Evolutionary conservation across 2,797 vertebrate species (phyloP), one percentile per base, ranked within the genome.

Genomic region (Microctenopoma lineatum): DNA sequence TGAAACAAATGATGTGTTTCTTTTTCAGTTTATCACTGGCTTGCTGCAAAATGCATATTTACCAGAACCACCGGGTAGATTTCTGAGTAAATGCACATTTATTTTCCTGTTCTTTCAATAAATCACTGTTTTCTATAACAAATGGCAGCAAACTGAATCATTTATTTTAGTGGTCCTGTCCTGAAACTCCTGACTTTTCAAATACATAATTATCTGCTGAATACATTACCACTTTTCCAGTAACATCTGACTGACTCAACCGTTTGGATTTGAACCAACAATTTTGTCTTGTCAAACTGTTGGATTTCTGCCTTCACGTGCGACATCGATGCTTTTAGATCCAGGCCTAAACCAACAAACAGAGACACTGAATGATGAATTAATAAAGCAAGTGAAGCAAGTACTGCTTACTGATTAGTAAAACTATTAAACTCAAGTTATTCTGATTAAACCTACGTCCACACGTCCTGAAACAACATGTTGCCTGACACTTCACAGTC

Each of bases 1-100:
- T 12, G 67, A 88, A 84, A 91, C 59, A 77, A 85, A 87, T 32
- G 65, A 84, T 58, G 76, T 80, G 86, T 75, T 79, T 63, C 47
- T 80, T 75, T 75, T 63, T 87, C 86, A 53, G 68, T 87, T 86
- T 75, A 80, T 87, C 84, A 84, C 77, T 44, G 75, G 54, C 79
- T 75, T 55, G 52, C 78, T 45, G 66, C 42, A 66, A 66, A 72
- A 84, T 51, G 52, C 18, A 60, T 26, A 71, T 75, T 86, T 72
- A 75, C 75, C 58, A 52, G 68, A 71, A 80, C 76, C 68, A 59
- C 70, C 64, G 59, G 68, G 46, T 5, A 51, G 13, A 42, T 59
- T 45, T 66, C 53, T 44, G 53, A 72, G 70, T 56, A 65, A 70
- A 76, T 76, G 66, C 55, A 48, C 4, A 38, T 63, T 70, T 76